A percentile compares a stretch with the other conserved stretches of the same genome.
phyloP scores from a whole-genome alignment of 2,888 invertebrate genomes.

The Glomeris marginata region DNA sequence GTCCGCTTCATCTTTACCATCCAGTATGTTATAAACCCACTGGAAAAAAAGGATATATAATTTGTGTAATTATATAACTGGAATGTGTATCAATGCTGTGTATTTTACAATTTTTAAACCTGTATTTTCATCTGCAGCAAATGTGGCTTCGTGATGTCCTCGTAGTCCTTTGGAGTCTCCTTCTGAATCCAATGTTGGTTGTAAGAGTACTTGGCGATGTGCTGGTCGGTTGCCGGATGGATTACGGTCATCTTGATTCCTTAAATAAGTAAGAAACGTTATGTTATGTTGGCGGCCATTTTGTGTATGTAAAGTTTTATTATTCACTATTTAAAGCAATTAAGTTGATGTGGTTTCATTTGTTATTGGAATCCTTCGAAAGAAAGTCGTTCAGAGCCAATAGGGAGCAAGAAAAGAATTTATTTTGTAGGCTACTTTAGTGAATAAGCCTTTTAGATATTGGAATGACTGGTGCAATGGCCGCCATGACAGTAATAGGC shows the following conservation, averaged over 20 bases:
- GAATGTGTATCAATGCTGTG: not conserved
- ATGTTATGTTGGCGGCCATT: too few relatives aligned
- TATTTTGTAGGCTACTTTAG: too few relatives aligned
- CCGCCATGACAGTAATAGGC: too few relatives aligned
- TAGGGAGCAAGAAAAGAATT: too few relatives aligned
- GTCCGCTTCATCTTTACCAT: conserved; percentile 77
- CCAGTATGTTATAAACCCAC: conserved; percentile 96
- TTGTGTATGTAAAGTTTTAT: too few relatives aligned
- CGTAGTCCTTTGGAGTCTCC: conserved; percentile 72
- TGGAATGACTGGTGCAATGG: too few relatives aligned
- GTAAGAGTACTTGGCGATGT: conserved; percentile 67
- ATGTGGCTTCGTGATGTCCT: conserved; percentile 56
- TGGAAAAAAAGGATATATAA: conserved; percentile 35
- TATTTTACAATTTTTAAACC: conserved; percentile 35
- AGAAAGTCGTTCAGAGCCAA: too few relatives aligned
- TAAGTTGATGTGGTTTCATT: too few relatives aligned
- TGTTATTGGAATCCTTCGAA: too few relatives aligned
- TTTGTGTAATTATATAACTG: not conserved
- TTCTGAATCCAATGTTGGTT: conserved; percentile 58
- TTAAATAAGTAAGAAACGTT: too few relatives aligned
- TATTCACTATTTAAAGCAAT: too few relatives aligned
- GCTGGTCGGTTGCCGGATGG: conserved; percentile 84
- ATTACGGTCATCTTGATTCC: conserved; percentile 77
- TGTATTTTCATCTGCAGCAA: conserved; percentile 60
- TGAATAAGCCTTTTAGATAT: too few relatives aligned